phyloP scores from a whole-genome alignment of 1,140 invertebrate species.

The Brachionus rubens region DNA sequence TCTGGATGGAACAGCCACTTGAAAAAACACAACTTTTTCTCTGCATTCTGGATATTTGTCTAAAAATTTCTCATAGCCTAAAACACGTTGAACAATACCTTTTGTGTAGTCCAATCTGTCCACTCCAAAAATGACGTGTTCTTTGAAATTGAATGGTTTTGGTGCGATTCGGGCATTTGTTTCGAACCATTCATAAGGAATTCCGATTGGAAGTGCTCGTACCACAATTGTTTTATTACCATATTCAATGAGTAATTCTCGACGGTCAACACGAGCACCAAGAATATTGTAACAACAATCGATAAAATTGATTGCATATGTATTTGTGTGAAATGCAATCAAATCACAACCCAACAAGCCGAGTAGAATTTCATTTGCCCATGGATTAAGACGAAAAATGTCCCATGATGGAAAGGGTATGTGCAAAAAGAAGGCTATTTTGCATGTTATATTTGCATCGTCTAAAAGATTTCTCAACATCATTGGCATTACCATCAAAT shows the following conservation, averaged over 20 bases:
- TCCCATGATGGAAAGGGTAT: conserved; percentile 90
- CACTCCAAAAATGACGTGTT: conserved; percentile 77
- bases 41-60: conserved; percentile 80
- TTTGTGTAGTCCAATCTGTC: conserved; percentile 87
- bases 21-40: conserved; percentile 73
- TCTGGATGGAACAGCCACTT: conserved; percentile 81
- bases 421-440: conserved; percentile 83
- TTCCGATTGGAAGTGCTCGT: conserved; percentile 66
- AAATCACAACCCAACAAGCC: conserved; percentile 75
- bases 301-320: conserved; percentile 85
- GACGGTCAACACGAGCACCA: conserved; percentile 79
- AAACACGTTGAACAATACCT: conserved; percentile 76
- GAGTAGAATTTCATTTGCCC: conserved; percentile 85
- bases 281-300: conserved; percentile 82
- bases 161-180: conserved; percentile 74
- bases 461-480: conserved; percentile 78
- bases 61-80: conserved; percentile 76
- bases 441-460: conserved; percentile 72
- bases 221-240: conserved; percentile 77
- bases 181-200: conserved; percentile 80
- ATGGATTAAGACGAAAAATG: conserved; percentile 80
- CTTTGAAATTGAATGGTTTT: conserved; percentile 56
- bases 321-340: conserved; percentile 84
- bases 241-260: conserved; percentile 79
- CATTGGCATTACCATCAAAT: conserved; percentile 82